Evolutionary conservation across 2,113 vertebrate species (phyloP), one percentile per base, ranked within the genome.

Genomic region (Rafetus swinhoei): DNA sequence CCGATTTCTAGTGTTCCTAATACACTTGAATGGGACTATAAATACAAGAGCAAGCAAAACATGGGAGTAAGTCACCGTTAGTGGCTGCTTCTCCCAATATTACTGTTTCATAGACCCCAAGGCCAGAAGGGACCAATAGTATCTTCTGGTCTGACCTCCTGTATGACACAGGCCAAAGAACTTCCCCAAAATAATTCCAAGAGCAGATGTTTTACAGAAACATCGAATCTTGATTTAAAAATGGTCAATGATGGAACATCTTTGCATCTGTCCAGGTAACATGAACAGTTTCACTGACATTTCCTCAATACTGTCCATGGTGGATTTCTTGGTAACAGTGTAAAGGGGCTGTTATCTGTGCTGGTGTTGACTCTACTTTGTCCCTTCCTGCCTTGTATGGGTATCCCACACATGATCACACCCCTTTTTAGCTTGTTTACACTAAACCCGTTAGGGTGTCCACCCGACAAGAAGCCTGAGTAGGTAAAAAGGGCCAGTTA

Each of bases 231-330:
- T 16, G 27, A 32, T 32, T 32, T 65, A 15, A 65, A 65, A 65
- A 32, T 65, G 2, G 60, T 65, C 60, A 65, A 3, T 65, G 27
- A 65, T 65, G 3, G 14, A 65, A 32, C 60, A 3, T 65, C 14
- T 32, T 65, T 65, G 60, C 14, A 65, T 24, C 57, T 59, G 9
- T 59, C 22, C 24, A 59, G 57, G 22, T 59, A 59, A 59, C 4
- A 10, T 65, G 60, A 65, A 65, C 29, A 65, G 60, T 32, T 65
- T 65, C 60, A 65, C 29, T 29, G 29, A 15, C 60, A 65, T 7
- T 65, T 59, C 32, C 0, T 1, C 32, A 22, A 60, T 3, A 10
- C 52, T 79, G 2, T 1, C 3, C 0, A 0, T 2, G 2, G 81
- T 19, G 91, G 19, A 81, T 55, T 80, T 82, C 76, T 2, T 2